phyloP scores from a whole-genome alignment of 2,888 invertebrate species.

The Cryptus armator region DNA sequence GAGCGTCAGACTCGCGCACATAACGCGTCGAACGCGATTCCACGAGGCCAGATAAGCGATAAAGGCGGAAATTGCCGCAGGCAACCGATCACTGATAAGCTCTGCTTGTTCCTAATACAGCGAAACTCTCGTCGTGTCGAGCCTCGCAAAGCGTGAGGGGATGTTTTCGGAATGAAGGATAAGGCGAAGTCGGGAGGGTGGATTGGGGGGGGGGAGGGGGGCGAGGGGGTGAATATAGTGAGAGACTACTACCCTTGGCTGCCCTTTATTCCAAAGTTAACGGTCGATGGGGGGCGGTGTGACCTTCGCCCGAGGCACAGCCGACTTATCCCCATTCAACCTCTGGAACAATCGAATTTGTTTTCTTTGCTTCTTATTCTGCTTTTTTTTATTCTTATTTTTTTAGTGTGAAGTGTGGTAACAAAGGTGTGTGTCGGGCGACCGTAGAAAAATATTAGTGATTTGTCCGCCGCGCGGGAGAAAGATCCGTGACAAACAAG shows the following conservation, averaged over 20 bases:
- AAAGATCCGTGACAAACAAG: neutral
- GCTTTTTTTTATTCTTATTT: neutral
- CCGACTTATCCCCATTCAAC: constrained; percentile 50
- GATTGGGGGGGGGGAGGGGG: neutral
- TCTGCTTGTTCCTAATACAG: constrained; percentile 64
- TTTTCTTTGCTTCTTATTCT: constrained; percentile 39
- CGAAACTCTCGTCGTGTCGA: constrained; percentile 60
- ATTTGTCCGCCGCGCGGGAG: constrained; percentile 21
- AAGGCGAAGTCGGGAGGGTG: constrained; percentile 22
- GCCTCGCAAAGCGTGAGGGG: constrained; percentile 27
- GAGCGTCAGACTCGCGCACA: constrained; percentile 33
- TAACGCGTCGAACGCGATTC: constrained; percentile 71
- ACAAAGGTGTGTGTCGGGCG: neutral
- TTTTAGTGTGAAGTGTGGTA: neutral
- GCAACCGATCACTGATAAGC: constrained; percentile 78
- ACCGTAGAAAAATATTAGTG: constrained; percentile 27
- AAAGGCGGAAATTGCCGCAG: constrained; percentile 78
- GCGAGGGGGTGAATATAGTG: constrained; percentile 32
- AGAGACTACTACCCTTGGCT: constrained; percentile 54
- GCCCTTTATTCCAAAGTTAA: constrained; percentile 61
- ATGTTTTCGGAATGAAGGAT: constrained; percentile 4
- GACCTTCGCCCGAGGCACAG: constrained; percentile 48
- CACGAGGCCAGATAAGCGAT: constrained; percentile 76
- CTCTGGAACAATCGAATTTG: constrained; percentile 58
- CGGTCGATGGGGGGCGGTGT: constrained; percentile 41